phyloP scores from a whole-genome alignment of 2,797 vertebrate genomes.

The Platalea minor region DNA sequence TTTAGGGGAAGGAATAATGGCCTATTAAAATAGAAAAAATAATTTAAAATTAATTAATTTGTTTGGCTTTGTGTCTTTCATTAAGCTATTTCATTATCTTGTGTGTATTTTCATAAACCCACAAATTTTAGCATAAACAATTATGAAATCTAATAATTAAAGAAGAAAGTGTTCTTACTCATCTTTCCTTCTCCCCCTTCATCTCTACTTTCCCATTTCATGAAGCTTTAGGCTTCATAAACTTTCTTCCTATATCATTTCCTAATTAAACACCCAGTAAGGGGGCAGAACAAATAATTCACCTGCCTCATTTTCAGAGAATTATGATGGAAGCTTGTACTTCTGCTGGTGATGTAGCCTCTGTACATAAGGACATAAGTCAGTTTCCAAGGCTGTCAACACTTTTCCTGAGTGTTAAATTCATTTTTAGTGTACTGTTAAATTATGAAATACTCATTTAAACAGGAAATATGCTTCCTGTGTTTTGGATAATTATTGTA shows the following conservation, averaged over 20 bases:
- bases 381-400: constrained; percentile 36
- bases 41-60: background rate
- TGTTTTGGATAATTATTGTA: background rate
- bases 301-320: background rate
- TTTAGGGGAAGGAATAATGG: background rate
- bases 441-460: constrained; percentile 31
- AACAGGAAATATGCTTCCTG: constrained; percentile 11
- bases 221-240: background rate
- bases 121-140: background rate
- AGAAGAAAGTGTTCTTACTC: background rate
- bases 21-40: background rate
- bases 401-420: constrained; percentile 8
- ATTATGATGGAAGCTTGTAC: background rate
- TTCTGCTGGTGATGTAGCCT: background rate
- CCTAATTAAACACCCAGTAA: background rate
- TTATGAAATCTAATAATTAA: background rate
- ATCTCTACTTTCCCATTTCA: background rate
- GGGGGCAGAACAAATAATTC: background rate
- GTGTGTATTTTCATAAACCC: background rate
- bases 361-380: background rate
- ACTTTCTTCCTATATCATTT: background rate
- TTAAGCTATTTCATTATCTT: background rate
- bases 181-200: background rate
- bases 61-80: background rate
- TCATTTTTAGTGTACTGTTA: constrained; percentile 10